Conservation (phyloP, 92 coral and sea anemone species). For the Porites evermanni region DNA sequence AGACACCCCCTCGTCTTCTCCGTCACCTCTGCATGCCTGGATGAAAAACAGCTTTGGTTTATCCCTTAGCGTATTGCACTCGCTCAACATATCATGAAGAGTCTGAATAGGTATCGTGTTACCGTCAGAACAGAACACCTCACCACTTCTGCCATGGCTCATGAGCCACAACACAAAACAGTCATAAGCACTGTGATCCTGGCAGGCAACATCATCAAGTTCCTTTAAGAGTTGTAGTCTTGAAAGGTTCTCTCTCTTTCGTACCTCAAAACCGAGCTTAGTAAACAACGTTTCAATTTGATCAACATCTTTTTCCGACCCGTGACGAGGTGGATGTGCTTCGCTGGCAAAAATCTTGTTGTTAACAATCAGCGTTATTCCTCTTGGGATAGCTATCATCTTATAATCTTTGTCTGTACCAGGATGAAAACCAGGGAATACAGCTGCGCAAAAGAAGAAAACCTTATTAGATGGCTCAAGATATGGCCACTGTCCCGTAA, state of each 20-base stretch:
- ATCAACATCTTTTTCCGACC: conserved; percentile 68
- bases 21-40: conserved; percentile 80
- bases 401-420: conserved; percentile 43
- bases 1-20: conserved; percentile 20
- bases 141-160: conserved; percentile 77
- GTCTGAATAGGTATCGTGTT: conserved; percentile 3
- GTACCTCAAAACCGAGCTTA: conserved; percentile 51
- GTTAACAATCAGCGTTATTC: conserved; percentile 84
- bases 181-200: conserved; percentile 62
- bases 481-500: too few species aligned
- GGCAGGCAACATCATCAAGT: not conserved
- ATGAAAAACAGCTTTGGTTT: conserved; percentile 83
- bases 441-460: too few species aligned
- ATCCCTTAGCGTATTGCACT: conserved; percentile 57
- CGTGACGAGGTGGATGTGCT: conserved; percentile 19
- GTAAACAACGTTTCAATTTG: conserved; percentile 49
- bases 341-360: too few species aligned
- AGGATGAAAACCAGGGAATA: not conserved
- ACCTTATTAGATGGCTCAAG: too few species aligned
- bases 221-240: conserved; percentile 21
- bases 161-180: conserved; percentile 75
- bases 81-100: conserved; percentile 44
- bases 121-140: conserved; percentile 64
- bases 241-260: not conserved
- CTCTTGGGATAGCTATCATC: conserved; percentile 71